Evolutionary conservation across 2,797 vertebrate genomes (phyloP).

Genomic region (Sternarchorhynchus goeldii): DNA sequence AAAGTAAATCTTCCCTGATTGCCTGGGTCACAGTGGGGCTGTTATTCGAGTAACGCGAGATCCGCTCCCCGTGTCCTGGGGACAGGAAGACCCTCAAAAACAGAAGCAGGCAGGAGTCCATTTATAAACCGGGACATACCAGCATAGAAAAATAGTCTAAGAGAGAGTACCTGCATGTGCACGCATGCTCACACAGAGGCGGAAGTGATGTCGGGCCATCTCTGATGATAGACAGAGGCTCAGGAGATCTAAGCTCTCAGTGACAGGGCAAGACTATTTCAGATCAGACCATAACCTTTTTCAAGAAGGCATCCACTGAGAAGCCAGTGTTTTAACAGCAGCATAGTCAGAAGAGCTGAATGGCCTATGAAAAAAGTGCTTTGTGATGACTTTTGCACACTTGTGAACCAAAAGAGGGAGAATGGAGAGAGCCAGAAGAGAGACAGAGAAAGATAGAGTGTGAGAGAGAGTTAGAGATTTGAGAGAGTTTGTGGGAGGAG

Average conservation of each 20-base stretch:
- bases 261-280: too few species aligned
- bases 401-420: neutral
- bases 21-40: constrained; percentile 16
- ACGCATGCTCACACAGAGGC: neutral
- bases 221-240: neutral
- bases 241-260: too few species aligned
- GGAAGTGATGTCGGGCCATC: neutral
- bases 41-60: constrained; percentile 45
- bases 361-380: too few species aligned
- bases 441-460: neutral
- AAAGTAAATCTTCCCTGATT: constrained; percentile 42
- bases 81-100: constrained; percentile 18
- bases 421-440: too few species aligned
- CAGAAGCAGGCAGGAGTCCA: neutral
- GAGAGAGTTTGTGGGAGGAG: constrained; percentile 24
- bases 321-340: too few species aligned
- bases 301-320: too few species aligned
- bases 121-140: constrained; percentile 10
- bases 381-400: neutral
- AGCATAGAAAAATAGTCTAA: neutral
- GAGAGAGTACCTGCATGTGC: neutral
- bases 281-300: too few species aligned
- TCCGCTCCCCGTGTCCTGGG: constrained; percentile 14
- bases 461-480: neutral
- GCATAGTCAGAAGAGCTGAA: too few species aligned